A percentile compares a stretch with the other conserved stretches of the same genome.
Conservation (phyloP, 1,140 invertebrate species). For the Macrotrachela quadricornifera region DNA sequence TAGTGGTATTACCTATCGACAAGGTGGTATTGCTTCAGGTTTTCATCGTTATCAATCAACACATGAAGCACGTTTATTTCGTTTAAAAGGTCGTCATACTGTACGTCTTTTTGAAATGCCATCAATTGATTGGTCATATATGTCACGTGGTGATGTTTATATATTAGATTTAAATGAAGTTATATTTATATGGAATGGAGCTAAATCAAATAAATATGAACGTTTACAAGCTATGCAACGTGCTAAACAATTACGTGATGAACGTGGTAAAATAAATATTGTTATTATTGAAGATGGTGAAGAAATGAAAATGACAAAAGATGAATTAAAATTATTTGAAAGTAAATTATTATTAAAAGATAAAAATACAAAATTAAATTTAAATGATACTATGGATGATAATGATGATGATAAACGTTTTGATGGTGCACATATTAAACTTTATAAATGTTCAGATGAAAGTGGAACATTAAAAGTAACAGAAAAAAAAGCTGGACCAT, state of each 20-base stretch:
- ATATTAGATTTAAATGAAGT: conserved; percentile 55
- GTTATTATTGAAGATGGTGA: conserved; percentile 62
- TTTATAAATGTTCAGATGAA: conserved; percentile 33
- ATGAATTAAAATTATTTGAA: conserved; percentile 29
- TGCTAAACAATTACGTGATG: neutral
- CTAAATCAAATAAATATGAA: too few relatives aligned
- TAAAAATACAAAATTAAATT: neutral
- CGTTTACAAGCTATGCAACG: too few relatives aligned
- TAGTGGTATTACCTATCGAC: too few relatives aligned
- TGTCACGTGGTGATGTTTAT: conserved; percentile 73
- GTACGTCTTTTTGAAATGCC: too few relatives aligned
- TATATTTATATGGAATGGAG: conserved; percentile 50
- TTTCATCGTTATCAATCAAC: too few relatives aligned
- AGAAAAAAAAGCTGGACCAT: conserved; percentile 61
- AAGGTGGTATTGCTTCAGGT: too few relatives aligned
- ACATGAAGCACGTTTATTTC: too few relatives aligned
- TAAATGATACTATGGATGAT: neutral
- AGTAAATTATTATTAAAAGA: conserved; percentile 4
- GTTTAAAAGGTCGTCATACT: too few relatives aligned
- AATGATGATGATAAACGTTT: neutral
- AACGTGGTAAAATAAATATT: conserved; percentile 31
- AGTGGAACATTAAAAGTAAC: conserved; percentile 44
- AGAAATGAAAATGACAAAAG: conserved; percentile 44
- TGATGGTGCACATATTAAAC: neutral
- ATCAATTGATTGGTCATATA: conserved; percentile 44